Conservation (phyloP, 2,888 invertebrate species). For the Cyaniris semiargus region DNA sequence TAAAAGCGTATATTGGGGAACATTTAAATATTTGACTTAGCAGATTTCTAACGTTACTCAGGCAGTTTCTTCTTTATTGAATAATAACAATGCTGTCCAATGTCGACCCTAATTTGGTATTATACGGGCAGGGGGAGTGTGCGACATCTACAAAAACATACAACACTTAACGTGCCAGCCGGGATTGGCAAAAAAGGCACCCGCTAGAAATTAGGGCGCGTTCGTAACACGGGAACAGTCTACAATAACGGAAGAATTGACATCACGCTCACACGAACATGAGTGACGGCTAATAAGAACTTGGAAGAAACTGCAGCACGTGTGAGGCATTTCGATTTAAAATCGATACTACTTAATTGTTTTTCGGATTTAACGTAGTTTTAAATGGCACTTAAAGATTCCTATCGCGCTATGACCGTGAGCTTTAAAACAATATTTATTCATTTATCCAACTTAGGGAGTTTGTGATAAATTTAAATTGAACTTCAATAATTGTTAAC, state of each 20-base stretch:
- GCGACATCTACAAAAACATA: constrained; percentile 25
- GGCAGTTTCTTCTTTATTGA: background rate
- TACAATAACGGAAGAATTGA: constrained; percentile 23
- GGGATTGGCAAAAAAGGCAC: constrained; percentile 13
- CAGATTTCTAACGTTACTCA: background rate
- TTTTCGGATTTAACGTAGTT: background rate
- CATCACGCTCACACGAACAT: background rate
- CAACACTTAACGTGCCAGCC: background rate
- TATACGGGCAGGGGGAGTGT: background rate
- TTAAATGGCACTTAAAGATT: background rate
- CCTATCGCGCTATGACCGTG: background rate
- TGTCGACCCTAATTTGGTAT: constrained; percentile 19
- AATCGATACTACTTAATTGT: background rate
- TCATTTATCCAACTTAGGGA: background rate
- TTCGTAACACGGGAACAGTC: constrained; percentile 26
- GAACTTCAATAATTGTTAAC: background rate
- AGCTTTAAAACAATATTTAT: background rate
- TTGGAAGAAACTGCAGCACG: background rate
- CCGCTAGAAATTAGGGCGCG: constrained; percentile 34
- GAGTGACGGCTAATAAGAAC: background rate
- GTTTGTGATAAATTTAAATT: background rate
- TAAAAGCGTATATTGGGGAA: background rate
- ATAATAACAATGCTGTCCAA: constrained; percentile 24
- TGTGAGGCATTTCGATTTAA: background rate
- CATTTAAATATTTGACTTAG: background rate